A percentile compares a stretch with the other conserved stretches of the same genome.
These are phyloP conservation scores for Andrena fulva DNA, from an alignment of 2,888 invertebrate genomes.

Conservation along the genomic window DNA sequence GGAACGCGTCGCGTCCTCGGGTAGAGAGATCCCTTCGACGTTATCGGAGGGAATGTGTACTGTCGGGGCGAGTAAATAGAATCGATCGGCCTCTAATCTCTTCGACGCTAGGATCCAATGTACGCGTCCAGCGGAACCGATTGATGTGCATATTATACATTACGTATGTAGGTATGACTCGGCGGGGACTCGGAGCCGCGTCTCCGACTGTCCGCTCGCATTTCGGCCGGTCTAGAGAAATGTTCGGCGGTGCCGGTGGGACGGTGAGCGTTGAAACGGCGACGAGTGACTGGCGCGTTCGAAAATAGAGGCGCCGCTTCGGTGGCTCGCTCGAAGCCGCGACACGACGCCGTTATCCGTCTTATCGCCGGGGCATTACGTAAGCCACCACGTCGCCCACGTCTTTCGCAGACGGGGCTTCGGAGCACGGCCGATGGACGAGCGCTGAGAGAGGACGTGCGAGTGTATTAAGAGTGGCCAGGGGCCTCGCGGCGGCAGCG, in stretches of 20 bases:
- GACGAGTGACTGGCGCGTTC: slow-evolving; percentile 62
- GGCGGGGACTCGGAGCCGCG: too few relatives aligned
- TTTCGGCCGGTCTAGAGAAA: slow-evolving; percentile 57
- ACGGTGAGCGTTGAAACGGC: slow-evolving; percentile 45
- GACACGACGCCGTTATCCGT: slow-evolving; percentile 64
- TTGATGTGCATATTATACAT: too few relatives aligned
- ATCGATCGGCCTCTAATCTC: too few relatives aligned
- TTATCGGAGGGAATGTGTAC: neutral
- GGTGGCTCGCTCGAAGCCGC: slow-evolving; percentile 58
- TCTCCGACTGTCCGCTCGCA: slow-evolving; percentile 33
- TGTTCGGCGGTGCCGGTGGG: slow-evolving; percentile 53
- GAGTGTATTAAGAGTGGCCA: neutral
- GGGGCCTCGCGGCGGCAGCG: neutral
- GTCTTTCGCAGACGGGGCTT: slow-evolving; percentile 64
- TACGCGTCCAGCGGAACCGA: too few relatives aligned
- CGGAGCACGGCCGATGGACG: slow-evolving; percentile 30
- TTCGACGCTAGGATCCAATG: too few relatives aligned
- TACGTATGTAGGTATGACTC: too few relatives aligned
- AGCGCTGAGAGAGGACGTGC: slow-evolving; percentile 24
- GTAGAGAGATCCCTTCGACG: neutral
- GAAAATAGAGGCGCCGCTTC: slow-evolving; percentile 71
- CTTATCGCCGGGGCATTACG: slow-evolving; percentile 71
- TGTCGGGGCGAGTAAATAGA: too few relatives aligned
- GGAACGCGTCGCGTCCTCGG: neutral
- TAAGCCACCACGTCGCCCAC: slow-evolving; percentile 70